Conservation (phyloP, 2,113 vertebrate genomes). For the Peromyscus polionotus region DNA sequence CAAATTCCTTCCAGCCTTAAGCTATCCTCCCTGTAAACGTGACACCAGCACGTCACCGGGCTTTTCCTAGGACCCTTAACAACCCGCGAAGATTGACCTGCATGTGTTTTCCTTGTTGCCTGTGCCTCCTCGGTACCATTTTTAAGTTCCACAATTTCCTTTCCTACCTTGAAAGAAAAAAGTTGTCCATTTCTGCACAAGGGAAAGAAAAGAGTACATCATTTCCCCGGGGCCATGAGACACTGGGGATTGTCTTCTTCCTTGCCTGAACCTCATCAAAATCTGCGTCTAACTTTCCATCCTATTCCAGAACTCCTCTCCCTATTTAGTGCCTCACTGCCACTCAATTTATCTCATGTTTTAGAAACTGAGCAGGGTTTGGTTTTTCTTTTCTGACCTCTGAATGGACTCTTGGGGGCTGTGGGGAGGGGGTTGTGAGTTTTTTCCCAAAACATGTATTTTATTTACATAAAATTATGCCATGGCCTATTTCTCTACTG, state of each 20-base stretch:
- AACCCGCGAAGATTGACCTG: slow-evolving; percentile 33
- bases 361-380: slow-evolving; percentile 19
- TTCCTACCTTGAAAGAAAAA: slow-evolving; percentile 1
- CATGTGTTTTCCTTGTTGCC: background rate
- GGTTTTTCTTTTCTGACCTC: background rate
- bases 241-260: background rate
- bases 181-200: background rate
- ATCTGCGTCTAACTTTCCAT: background rate
- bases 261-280: background rate
- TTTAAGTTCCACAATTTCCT: background rate
- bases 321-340: background rate
- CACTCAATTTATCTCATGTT: background rate
- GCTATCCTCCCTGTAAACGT: background rate
- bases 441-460: background rate
- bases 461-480: background rate
- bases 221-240: background rate
- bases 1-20: background rate
- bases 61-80: slow-evolving; percentile 33
- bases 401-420: background rate
- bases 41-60: background rate
- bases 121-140: background rate
- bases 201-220: background rate
- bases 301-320: background rate
- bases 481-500: background rate
- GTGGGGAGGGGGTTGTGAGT: background rate